Evolutionary conservation across 1,140 invertebrate genomes (phyloP).

Genomic region (Hesperophylax magnus): DNA sequence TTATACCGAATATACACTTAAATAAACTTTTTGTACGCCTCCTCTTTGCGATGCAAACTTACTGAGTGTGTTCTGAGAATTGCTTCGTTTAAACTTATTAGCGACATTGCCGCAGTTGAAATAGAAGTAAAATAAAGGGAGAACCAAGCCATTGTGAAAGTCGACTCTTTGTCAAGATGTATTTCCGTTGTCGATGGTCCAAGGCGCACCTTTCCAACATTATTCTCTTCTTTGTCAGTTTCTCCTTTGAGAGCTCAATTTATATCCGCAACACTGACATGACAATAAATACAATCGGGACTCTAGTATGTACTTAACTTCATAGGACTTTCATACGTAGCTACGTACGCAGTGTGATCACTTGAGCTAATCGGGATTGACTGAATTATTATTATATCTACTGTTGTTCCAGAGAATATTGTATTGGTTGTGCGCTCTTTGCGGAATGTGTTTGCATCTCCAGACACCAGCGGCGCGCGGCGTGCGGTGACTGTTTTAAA

Average conservation of each 20-base stretch:
- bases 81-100: constrained; percentile 29
- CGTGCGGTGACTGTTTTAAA: too few species aligned
- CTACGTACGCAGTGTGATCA: not conserved
- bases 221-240: constrained; percentile 22
- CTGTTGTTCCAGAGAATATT: not conserved
- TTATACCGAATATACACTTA: constrained; percentile 22
- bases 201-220: constrained; percentile 7
- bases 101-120: constrained; percentile 6
- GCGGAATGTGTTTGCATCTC: not conserved
- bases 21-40: constrained; percentile 23
- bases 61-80: constrained; percentile 10
- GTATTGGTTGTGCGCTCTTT: not conserved
- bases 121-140: constrained; percentile 14
- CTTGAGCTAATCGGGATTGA: not conserved
- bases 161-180: constrained; percentile 21
- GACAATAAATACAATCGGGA: constrained; percentile 37
- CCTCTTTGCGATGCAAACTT: constrained; percentile 33
- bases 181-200: constrained; percentile 31
- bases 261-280: constrained; percentile 27
- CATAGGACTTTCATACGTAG: too few species aligned
- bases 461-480: not conserved
- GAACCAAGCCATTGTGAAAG: constrained; percentile 37
- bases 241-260: constrained; percentile 29
- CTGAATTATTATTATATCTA: not conserved
- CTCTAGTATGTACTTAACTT: not conserved